Evolutionary conservation across 2,888 invertebrate genomes (phyloP), one percentile per base, ranked within the genome.

Genomic region (Beris chalybata): DNA sequence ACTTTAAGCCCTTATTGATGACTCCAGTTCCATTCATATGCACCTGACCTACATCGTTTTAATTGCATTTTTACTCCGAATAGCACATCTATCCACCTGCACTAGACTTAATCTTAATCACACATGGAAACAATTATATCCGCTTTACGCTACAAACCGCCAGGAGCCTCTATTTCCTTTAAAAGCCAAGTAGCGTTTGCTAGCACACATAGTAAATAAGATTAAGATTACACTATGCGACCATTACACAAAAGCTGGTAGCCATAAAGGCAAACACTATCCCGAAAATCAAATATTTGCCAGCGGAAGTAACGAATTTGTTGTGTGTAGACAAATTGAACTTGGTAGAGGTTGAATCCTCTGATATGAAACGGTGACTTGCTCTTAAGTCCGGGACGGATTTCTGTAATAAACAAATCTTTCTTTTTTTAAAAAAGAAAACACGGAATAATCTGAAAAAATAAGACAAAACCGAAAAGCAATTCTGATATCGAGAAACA

Each of bases 271-370:
- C 32, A 48, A 61, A 61, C 48, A 48, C 31, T 50, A 61, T 61
- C 61, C 29, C 52, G 30, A 54, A 64, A 53, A 44, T 43, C 45
- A 55, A 56, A 65, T 65, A 65, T 65, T 65, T 65, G 50, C 56
- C 15, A 48, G 55, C 64, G 64, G 64, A 65, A 65, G 64, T 48
- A 56, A 56, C 30, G 55, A 65, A 65, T 65, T 65, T 65, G 64
- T 65, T 54, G 22, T 64, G 15, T 54, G 53, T 45, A 32, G 54
- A 30, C 38, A 43, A 61, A 30, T 38, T 61, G 61, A 61, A 52
- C 61, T 50, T 32, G 12, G 32, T 47, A 45, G 50, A 61, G 52
- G 61, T 61, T 61, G 61, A 15, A 31, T 13, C 13, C 48, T 38
- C 7, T 22, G 47, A 58, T 47, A 58, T 45, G 50, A 30, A 50